phyloP scores from a whole-genome alignment of 2,797 vertebrate species.

The Mormyrops boulengeri region DNA sequence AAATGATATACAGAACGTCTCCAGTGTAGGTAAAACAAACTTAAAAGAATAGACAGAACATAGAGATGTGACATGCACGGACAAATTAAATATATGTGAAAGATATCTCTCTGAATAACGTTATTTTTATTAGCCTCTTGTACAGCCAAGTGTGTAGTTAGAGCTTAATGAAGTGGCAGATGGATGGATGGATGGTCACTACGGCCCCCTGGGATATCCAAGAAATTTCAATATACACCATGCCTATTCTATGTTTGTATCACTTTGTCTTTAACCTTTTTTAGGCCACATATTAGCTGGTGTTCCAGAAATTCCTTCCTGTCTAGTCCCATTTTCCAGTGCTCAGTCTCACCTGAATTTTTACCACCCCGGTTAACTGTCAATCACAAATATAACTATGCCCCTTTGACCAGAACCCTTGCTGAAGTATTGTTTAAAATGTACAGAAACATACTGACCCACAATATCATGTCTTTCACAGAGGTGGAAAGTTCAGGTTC shows the following conservation, averaged over 20 bases:
- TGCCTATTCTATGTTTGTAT: background rate
- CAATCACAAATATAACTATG: background rate
- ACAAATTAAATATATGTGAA: background rate
- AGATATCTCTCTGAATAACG: background rate
- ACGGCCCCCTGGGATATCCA: background rate
- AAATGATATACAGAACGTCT: background rate
- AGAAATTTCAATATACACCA: background rate
- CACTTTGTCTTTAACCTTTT: background rate
- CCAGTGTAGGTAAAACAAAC: background rate
- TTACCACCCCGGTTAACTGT: background rate
- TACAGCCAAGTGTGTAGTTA: background rate
- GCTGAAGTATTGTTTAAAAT: background rate
- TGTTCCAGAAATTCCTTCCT: background rate
- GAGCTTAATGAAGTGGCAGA: background rate
- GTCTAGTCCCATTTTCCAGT: background rate
- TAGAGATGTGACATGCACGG: background rate
- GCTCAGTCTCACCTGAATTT: background rate
- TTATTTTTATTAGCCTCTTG: background rate
- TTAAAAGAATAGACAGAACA: background rate
- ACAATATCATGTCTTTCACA: background rate
- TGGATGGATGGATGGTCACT: background rate
- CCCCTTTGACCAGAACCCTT: background rate
- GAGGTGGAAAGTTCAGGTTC: background rate
- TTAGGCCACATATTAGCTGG: background rate
- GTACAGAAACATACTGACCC: background rate